phyloP scores from a whole-genome alignment of 2,113 vertebrate species.

The Ochotona curzoniae region DNA sequence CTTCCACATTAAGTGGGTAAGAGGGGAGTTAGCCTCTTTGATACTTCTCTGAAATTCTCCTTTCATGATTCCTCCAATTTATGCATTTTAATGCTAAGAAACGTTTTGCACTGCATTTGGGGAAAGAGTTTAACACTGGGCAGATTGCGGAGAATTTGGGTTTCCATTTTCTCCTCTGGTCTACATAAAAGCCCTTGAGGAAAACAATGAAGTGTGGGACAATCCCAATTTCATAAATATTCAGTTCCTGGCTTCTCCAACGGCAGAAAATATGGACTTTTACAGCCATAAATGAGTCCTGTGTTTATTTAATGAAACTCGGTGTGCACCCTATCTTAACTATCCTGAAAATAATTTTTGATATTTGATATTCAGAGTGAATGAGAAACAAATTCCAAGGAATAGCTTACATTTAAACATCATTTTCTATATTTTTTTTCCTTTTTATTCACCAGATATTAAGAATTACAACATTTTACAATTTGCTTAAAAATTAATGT shows the following conservation, averaged over 20 bases:
- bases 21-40: not conserved
- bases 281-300: constrained; percentile 73
- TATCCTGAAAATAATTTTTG: constrained; percentile 63
- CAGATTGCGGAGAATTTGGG: constrained; percentile 50
- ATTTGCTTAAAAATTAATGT: constrained; percentile 76
- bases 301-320: constrained; percentile 55
- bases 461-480: constrained; percentile 55
- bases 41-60: constrained; percentile 25
- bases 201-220: constrained; percentile 74
- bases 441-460: constrained; percentile 40
- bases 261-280: constrained; percentile 71
- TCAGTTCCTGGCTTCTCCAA: constrained; percentile 66
- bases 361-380: constrained; percentile 46
- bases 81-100: constrained; percentile 52
- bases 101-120: constrained; percentile 46
- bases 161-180: constrained; percentile 61
- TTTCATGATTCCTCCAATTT: constrained; percentile 12
- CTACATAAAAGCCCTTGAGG: constrained; percentile 76
- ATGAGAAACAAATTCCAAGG: constrained; percentile 25
- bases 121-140: constrained; percentile 41
- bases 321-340: constrained; percentile 16
- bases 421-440: constrained; percentile 23
- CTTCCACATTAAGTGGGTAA: not conserved
- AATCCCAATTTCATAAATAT: constrained; percentile 78
- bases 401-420: constrained; percentile 14